Evolutionary conservation across 2,797 vertebrate species (phyloP), one percentile per base, ranked within the genome.

Genomic region (Pantherophis alleghaniensis): DNA sequence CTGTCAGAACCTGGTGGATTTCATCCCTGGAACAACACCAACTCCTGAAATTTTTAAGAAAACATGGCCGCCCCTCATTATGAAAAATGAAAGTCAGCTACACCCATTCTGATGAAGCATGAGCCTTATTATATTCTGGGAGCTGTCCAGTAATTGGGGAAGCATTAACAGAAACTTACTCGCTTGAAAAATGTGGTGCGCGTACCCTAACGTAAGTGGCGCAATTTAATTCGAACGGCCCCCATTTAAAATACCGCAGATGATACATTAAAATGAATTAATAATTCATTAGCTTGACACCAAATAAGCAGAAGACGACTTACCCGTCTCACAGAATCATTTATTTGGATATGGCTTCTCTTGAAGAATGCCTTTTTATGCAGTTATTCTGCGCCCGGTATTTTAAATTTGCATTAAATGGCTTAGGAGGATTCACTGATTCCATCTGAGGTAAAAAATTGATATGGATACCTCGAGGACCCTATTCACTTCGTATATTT

Each of bases 271-370:
- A 92, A 94, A 83, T 37, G 47, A 95, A 95, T n/a, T 92, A 63
- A 83, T 94, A 95, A 95, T 93, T 95, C 60, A 96, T 94, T 24
- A 94, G 59, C 56, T 94, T 91, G 87, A 5, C 90, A 88, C 90
- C 94, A 95, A 94, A 94, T 92, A 87, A 88, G 10, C 94, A 51
- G 61, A 94, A 93, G 93, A 90, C 90, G 93, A 92, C 59, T 95
- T 95, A 93, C 92, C 55, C 51, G 93, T 93, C 95, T 94, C 89
- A 94, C 89, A 94, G 95, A 90, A 92, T 89, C 91, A 94, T 93
- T 96, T 95, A 86, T 53, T 94, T 90, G 87, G 95, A 66, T 95
- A 93, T 90, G 87, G 92, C 56, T 94, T 93, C 90, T 94, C 92
- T 93, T 92, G 93, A 92, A 95, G 94, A 91, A 88, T 57, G 59